Base-by-base conservation (phyloP, 1,140 invertebrate species). In the Pseudachorutes palmiensis region DNA sequence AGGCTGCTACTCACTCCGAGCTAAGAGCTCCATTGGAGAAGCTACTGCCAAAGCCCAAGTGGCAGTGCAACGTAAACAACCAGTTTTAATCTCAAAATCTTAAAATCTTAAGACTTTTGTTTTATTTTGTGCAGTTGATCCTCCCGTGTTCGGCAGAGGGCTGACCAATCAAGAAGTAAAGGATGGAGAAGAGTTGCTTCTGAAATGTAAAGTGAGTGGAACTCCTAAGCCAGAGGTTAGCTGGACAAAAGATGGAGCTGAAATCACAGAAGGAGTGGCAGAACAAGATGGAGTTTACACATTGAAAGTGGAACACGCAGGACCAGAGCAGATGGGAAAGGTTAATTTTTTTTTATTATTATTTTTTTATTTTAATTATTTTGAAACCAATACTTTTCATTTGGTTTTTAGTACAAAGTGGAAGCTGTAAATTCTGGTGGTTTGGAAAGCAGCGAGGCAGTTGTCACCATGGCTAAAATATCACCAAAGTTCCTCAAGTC, bases 381-480 rank as follows among this genome's bases (percentile, higher is more conserved):
- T n/a, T n/a, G n/a, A n/a, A n/a, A n/a, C n/a, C n/a, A n/a, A n/a
- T n/a, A n/a, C n/a, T n/a, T n/a, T n/a, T n/a, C n/a, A n/a, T n/a
- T n/a, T n/a, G n/a, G n/a, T n/a, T 55, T 16, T 14, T 22, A 55
- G 51, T 55, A 55, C 24, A 55, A 55, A 24, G 24, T 55, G 3
- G 51, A 55, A 55, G 51, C 51, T 5, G 51, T 55, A 16, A 55
- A 55, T 55, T 55, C 51, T 55, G 51, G 51, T 16, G 51, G 51
- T 5, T 3, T 55, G 12, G 51, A 12, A 24, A 14, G 9, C 51
- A 55, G 51, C 24, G 51, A 55, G 24, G 51, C 51, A 55, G 12
- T 16, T 12, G 51, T 55, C 5, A 5, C 51, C 9, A 55, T 55
- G 51, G 51, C 51, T 55, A 55, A 55, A 55, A 24, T 55, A 19